These are phyloP conservation scores for Tetranychus truncatus DNA, from an alignment of 2,888 invertebrate genomes.

Conservation along the genomic window DNA sequence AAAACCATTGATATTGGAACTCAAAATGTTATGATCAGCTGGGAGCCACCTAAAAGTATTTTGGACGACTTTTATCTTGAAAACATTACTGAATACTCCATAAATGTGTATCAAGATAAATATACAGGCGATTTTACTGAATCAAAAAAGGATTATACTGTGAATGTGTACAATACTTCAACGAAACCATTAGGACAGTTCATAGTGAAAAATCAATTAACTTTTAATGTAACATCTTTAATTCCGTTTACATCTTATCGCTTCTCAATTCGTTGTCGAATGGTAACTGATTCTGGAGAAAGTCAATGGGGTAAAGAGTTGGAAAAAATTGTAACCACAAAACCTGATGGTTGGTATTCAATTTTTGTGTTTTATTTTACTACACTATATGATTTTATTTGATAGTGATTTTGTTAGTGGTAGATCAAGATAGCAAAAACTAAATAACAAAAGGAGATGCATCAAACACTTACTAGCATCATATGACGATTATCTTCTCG, in stretches of 20 bases:
- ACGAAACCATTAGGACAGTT: neutral
- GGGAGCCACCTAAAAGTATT: neutral
- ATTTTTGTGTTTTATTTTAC: neutral
- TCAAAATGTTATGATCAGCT: neutral
- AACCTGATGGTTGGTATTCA: neutral
- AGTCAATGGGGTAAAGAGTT: neutral
- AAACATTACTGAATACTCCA: neutral
- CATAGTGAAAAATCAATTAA: neutral
- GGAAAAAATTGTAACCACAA: neutral
- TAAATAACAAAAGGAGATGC: too few relatives aligned
- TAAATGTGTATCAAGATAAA: neutral
- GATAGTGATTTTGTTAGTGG: neutral
- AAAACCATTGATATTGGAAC: neutral
- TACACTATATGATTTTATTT: neutral
- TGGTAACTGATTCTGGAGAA: neutral
- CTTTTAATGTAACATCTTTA: neutral
- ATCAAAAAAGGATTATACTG: neutral
- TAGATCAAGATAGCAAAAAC: too few relatives aligned
- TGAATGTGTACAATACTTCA: neutral
- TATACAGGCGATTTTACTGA: neutral
- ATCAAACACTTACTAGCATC: too few relatives aligned
- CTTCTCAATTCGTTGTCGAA: slow-evolving; percentile 21
- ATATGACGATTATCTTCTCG: too few relatives aligned
- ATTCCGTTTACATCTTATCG: slow-evolving; percentile 19
- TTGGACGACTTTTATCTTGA: neutral